Base-by-base conservation (phyloP, 1,140 invertebrate species). In the Drosophila carrolli region DNA sequence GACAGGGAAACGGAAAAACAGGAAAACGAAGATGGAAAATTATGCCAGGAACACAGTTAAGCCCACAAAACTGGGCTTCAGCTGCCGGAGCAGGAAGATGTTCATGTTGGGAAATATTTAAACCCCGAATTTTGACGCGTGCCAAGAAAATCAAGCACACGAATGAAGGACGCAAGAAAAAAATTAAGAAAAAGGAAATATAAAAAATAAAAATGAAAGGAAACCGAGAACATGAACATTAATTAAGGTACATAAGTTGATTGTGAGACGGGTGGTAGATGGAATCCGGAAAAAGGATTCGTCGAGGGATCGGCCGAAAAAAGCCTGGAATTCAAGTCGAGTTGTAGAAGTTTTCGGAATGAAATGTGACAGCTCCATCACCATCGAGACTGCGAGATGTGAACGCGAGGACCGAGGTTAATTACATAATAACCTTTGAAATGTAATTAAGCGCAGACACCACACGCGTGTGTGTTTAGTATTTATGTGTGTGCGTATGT, bases 391-490 rank as follows among this genome's bases (percentile, higher is more conserved):
- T 8, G n/a, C 1, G 44, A 27, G 47, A 50, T 50, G 47, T 32
- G 23, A 23, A 16, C 41, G 35, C 19, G 23, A 72, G 44, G 56
- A 54, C 46, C 44, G 67, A 43, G 68, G 68, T 78, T 79, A 79
- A 79, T 79, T 79, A 79, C 77, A 78, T 79, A 79, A 79, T 78
- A 79, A 79, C 77, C 77, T 79, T 78, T 73, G 75, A 79, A 79
- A 79, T 79, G 77, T 79, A 79, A 79, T 79, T 79, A 79, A 73
- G 70, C 60, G 57, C 58, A 62, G 57, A 57, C 57, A 71, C 53
- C 44, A 4, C 19, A 13, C 43, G 11, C 11, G 9, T 35, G 5
- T 27, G 13, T n/a, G 23, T n/a, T n/a, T n/a, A 7, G 23, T 14
- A 16, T 29, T 46, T 53, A 27, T 19, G 9, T 46, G 43, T 46